Conservation (phyloP, 37 sponge, comb jelly and placozoan genomes). For the Haliclona indistincta region DNA sequence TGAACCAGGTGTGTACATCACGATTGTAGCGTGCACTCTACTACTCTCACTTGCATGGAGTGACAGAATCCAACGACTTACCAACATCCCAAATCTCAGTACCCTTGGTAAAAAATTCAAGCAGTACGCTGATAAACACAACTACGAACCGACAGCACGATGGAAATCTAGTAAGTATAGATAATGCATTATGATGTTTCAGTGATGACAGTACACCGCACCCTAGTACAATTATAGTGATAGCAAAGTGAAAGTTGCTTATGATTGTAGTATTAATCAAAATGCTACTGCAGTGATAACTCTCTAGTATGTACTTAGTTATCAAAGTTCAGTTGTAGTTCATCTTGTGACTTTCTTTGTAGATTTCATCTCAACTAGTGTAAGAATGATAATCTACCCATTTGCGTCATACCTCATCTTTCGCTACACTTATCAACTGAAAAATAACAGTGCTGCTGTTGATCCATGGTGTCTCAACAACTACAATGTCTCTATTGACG, state of each 20-base stretch:
- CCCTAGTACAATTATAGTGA: too few species aligned
- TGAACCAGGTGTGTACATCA: too few species aligned
- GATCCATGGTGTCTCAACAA: conserved; percentile 38
- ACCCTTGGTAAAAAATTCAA: neutral
- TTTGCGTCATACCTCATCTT: conserved; percentile 47
- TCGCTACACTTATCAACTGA: conserved; percentile 7
- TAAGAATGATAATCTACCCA: conserved; percentile 52
- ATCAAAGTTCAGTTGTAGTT: too few species aligned
- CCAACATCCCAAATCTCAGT: neutral
- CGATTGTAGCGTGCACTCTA: conserved; percentile 4
- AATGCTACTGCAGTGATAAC: too few species aligned
- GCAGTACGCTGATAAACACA: neutral
- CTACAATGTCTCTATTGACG: neutral
- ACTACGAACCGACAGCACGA: neutral
- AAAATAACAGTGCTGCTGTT: conserved; percentile 8
- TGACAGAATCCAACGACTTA: conserved; percentile 13
- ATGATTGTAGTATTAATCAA: too few species aligned
- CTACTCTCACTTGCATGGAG: conserved; percentile 42
- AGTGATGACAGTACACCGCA: too few species aligned
- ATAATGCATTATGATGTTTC: too few species aligned
- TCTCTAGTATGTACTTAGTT: too few species aligned
- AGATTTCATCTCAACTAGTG: conserved; percentile 62
- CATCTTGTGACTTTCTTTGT: neutral
- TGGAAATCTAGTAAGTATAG: conserved; percentile 53
- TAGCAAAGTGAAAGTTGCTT: too few species aligned